Evolutionary conservation across 2,113 vertebrate genomes (phyloP).

Genomic region (Vanacampus margaritifer): DNA sequence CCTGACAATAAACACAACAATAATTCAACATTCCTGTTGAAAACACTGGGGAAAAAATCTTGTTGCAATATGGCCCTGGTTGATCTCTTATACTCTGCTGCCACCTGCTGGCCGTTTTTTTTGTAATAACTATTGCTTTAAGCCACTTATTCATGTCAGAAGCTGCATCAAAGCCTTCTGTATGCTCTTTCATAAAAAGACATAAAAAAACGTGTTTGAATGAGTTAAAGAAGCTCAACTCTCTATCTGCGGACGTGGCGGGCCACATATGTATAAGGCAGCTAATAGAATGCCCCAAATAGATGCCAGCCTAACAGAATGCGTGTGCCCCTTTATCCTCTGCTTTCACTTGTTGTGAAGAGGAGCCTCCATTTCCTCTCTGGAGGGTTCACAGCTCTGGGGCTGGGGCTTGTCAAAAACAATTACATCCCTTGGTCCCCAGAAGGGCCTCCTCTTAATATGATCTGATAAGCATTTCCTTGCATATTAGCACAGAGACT

Average conservation of each 20-base stretch:
- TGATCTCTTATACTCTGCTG: too few relatives aligned
- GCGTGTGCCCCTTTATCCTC: conserved; percentile 10
- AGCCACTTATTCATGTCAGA: too few relatives aligned
- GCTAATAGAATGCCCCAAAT: conserved; percentile 13
- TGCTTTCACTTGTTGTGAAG: conserved; percentile 19
- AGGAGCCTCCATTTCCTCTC: conserved; percentile 57
- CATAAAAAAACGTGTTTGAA: too few relatives aligned
- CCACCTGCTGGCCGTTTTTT: too few relatives aligned
- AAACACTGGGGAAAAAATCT: too few relatives aligned
- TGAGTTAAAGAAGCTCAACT: background rate
- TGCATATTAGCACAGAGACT: conserved; percentile 71
- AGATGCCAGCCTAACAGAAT: conserved; percentile 17
- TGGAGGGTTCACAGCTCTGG: conserved; percentile 57
- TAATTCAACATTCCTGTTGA: background rate
- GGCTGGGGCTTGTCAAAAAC: conserved; percentile 73
- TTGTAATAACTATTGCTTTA: too few relatives aligned
- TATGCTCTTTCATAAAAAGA: too few relatives aligned
- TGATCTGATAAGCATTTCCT: conserved; percentile 78
- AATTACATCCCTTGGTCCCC: conserved; percentile 67
- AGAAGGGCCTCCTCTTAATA: conserved; percentile 72
- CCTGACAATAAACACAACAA: too few relatives aligned
- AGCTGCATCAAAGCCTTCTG: too few relatives aligned
- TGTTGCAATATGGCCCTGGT: too few relatives aligned
- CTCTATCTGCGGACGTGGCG: background rate
- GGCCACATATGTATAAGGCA: background rate